Evolutionary conservation across 2,797 vertebrate genomes (phyloP), one percentile per base, ranked within the genome.

Genomic region (Sebastes hubbsi): DNA sequence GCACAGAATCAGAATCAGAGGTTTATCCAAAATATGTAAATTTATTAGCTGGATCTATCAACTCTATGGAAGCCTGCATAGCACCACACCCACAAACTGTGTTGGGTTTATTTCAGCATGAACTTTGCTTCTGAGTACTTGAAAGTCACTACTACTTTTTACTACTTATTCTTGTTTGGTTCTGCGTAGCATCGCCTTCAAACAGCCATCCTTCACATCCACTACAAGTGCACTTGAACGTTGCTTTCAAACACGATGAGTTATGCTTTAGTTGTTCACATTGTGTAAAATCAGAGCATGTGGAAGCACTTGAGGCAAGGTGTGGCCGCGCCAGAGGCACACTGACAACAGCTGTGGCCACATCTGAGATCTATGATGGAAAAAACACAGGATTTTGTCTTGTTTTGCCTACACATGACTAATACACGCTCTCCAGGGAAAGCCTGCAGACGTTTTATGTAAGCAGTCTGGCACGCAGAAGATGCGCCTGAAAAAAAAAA

Each of bases 311-410:
- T 30, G 24, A 68, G 27, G 34, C 68, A 7, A 82, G 75, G 87
- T 85, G 84, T 60, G 78, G 82, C 82, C 10, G 27, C 81, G 81
- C 52, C 49, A 14, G 66, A 74, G 66, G 16, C 70, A 55, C 68
- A 58, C 34, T 52, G 38, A 85, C 55, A 67, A 42, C 83, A 88
- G 86, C 81, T 90, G 87, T 81, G 85, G 78, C 56, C 62, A 27
- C 78, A 71, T 86, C 70, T 55, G 70, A 77, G 76, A 62, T 75
- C 25, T 68, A 8, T 13, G 13, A 54, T 84, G 66, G 71, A 34
- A 78, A 83, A 84, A 74, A 52, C 46, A 46, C 65, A 24, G 22
- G 24, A 34, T 81, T 84, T 73, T 62, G 49, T 86, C 69, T 88
- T 75, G 75, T 83, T 91, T 86, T 76, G 38, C 64, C 73, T 62